Conservation (phyloP, 2,113 vertebrate species). For the Petrocephalus microphthalmus region DNA sequence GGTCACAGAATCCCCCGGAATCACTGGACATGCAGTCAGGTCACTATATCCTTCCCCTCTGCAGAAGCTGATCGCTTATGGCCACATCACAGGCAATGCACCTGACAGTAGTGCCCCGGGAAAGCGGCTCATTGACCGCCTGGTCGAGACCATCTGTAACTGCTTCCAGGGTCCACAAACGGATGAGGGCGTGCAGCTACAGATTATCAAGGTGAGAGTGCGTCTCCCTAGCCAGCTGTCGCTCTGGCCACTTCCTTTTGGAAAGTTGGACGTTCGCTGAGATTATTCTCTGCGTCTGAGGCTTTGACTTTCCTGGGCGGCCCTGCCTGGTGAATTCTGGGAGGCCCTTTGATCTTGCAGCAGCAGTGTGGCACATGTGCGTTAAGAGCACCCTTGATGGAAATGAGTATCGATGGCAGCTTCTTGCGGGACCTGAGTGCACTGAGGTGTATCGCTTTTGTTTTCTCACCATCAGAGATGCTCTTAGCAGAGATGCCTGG, state of each 20-base stretch:
- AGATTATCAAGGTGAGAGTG: constrained; percentile 87
- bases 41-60: background rate
- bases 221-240: background rate
- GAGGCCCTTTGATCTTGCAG: background rate
- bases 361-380: background rate
- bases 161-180: constrained; percentile 95
- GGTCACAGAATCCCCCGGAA: background rate
- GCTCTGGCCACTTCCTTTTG: background rate
- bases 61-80: constrained; percentile 93
- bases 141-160: constrained; percentile 88
- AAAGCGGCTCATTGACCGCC: constrained; percentile 87
- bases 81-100: constrained; percentile 93
- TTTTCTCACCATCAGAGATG: background rate
- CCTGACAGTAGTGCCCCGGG: constrained; percentile 80
- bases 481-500: background rate
- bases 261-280: background rate
- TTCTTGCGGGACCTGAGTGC: background rate
- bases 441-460: background rate
- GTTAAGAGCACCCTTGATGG: background rate
- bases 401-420: background rate
- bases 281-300: background rate
- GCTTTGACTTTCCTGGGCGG: background rate
- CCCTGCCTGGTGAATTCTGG: background rate
- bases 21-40: background rate
- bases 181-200: constrained; percentile 92